Evolutionary conservation across 2,888 invertebrate species (phyloP).

Genomic region (Petrolisthes manimaculis): DNA sequence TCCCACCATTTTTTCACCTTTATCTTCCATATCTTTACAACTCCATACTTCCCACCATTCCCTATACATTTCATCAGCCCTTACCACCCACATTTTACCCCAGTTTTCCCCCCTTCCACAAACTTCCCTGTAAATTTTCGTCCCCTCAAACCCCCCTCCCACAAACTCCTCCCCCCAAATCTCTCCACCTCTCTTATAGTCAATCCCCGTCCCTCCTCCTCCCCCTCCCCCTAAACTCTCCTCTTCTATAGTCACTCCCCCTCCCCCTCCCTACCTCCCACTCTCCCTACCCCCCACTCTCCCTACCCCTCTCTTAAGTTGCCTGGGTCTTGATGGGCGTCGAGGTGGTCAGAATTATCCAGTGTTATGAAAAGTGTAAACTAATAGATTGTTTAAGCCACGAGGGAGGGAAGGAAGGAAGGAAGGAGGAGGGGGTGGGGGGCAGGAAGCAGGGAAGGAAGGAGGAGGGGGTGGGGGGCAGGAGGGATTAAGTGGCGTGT

Average conservation of each 20-base stretch:
- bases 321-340: conserved; percentile 2
- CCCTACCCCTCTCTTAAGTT: neutral
- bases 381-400: neutral
- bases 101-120: neutral
- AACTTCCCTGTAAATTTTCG: neutral
- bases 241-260: neutral
- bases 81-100: neutral
- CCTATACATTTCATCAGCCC: neutral
- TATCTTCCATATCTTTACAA: neutral
- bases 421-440: neutral
- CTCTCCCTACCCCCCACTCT: neutral
- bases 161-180: neutral
- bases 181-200: neutral
- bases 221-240: neutral
- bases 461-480: neutral
- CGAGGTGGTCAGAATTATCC: conserved; percentile 28
- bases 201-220: neutral
- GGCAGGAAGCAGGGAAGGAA: neutral
- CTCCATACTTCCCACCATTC: neutral
- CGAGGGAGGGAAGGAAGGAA: neutral
- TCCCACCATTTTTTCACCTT: neutral
- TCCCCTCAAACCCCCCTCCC: neutral
- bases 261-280: neutral
- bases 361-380: conserved; percentile 35
- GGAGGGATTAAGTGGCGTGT: neutral